These are phyloP conservation scores for Deroplatys truncata DNA, from an alignment of 2,888 invertebrate species.

Conservation along the genomic window DNA sequence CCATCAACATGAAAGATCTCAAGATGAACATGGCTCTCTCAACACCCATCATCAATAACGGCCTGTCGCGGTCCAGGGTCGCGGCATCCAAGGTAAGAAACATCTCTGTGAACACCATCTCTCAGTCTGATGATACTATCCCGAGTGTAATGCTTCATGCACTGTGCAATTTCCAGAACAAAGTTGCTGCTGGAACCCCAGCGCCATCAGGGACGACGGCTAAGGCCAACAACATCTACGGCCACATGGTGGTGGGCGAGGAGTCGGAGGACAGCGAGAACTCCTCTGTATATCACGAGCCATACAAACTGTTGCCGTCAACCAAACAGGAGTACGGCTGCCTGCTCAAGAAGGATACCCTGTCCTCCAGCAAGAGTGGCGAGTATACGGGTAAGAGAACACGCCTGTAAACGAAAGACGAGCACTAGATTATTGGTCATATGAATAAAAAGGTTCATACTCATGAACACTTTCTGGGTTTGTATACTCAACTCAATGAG, in stretches of 20 bases:
- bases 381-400: conserved; percentile 49
- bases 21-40: conserved; percentile 49
- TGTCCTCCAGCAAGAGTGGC: conserved; percentile 50
- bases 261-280: conserved; percentile 54
- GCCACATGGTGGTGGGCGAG: conserved; percentile 47
- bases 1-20: conserved; percentile 57
- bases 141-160: background rate
- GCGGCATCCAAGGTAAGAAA: conserved; percentile 34
- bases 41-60: conserved; percentile 54
- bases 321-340: conserved; percentile 51
- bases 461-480: no score
- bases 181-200: conserved; percentile 30
- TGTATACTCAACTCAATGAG: no score
- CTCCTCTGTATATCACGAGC: conserved; percentile 54
- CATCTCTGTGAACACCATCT: no score
- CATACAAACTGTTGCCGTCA: conserved; percentile 51
- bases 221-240: conserved; percentile 43
- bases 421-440: background rate
- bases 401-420: background rate
- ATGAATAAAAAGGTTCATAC: background rate
- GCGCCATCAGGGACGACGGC: conserved; percentile 11
- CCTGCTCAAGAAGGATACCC: conserved; percentile 49
- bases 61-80: conserved; percentile 44
- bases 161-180: conserved; percentile 27
- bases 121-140: no score